Evolutionary conservation across 2,888 invertebrate species (phyloP), one percentile per base, ranked within the genome.

Genomic region (Lepidonotus clava): DNA sequence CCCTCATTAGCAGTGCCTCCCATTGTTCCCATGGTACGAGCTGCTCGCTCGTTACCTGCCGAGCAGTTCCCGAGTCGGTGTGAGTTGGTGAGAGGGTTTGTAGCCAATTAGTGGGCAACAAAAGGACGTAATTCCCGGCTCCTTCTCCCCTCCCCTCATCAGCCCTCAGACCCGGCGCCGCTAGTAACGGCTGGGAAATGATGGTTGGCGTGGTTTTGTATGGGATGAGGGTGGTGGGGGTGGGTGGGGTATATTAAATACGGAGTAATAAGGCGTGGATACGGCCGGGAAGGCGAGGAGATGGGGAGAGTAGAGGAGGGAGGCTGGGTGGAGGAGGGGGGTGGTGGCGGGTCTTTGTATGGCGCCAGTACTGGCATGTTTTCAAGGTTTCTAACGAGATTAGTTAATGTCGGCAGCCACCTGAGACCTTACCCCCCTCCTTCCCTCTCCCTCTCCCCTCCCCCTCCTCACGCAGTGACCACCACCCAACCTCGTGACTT

Each of bases 311-410:
- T n/a, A n/a, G n/a, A n/a, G n/a, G n/a, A n/a, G n/a, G n/a, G n/a
- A n/a, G n/a, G n/a, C n/a, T n/a, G n/a, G n/a, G n/a, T n/a, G n/a
- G n/a, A n/a, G n/a, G n/a, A n/a, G n/a, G n/a, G n/a, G n/a, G n/a
- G n/a, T 24, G 5, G 28, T 14, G 61, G 28, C 61, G 28, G 18
- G 71, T 38, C 71, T 71, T 71, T 71, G 71, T 71, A 21, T 66
- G 34, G 71, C 18, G 71, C 71, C 36, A 34, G 11, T 24, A 11
- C 80, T 80, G 80, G 80, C 80, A 80, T 80, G 80, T 80, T 80
- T 80, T 80, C 80, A 80, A 80, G 80, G 80, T 80, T 80, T 80
- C 80, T 80, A 80, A 80, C 80, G 80, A 80, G 80, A 80, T 80
- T 80, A 80, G 80, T 80, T 80, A 80, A 80, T 80, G 80, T 51